Evolutionary conservation across 2,797 vertebrate genomes (phyloP), one percentile per base, ranked within the genome.

Genomic region (Argyrosomus regius): DNA sequence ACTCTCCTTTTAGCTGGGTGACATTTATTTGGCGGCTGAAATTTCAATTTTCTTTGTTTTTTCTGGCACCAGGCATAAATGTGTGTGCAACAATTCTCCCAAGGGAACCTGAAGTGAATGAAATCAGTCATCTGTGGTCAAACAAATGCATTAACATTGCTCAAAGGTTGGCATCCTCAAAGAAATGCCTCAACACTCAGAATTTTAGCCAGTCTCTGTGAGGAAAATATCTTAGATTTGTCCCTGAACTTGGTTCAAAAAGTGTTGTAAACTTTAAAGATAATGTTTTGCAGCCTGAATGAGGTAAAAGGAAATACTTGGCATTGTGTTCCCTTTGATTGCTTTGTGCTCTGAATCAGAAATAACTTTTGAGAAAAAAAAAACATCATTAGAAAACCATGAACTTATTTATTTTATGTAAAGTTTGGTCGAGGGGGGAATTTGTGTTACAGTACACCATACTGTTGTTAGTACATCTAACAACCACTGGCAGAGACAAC

Each of bases 91-190:
- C 77, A 69, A 68, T 67, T 70, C 72, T 88, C 83, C 79, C 54
- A 80, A 87, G 70, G 71, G 70, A 87, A 80, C 18, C 43, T 74
- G 72, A 74, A 78, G 75, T 84, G 68, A 88, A 83, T 81, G 60
- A 81, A 90, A 80, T 84, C 80, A 81, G 68, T 92, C 81, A 86
- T 88, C 80, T 86, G 82, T 78, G 82, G 79, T 83, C 74, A 82
- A 87, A 86, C 53, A 80, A 77, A 86, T 61, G 72, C 77, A 87
- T 86, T 70, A 79, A 81, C 72, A 59, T 82, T 64, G 62, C 75
- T 85, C 52, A 57, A 65, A 39, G 60, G 74, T 77, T 81, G 80
- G 77, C 82, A 80, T 76, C 59, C 61, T 85, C 49, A 53, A 79
- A 83, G 57, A 64, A 59, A 78, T 20, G 82, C 54, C 22, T 78